Percentiles rank a stretch among this genome's conserved stretches.
phyloP scores from a whole-genome alignment of 2,888 invertebrate species.

The Cylindroiulus punctatus region DNA sequence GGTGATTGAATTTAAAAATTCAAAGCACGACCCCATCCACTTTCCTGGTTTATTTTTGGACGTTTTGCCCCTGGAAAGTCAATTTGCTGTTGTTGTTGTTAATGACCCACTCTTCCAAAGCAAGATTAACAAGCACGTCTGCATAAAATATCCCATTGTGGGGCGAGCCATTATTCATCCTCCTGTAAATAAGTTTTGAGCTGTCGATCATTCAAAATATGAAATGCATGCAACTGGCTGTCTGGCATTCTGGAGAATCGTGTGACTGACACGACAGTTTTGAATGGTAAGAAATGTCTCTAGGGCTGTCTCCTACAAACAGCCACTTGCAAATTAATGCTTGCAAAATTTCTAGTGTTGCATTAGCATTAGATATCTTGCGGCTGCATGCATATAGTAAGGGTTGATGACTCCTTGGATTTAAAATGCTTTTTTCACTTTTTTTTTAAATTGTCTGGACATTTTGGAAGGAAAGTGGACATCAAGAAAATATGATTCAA shows the following conservation, averaged over 20 bases:
- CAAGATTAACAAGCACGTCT: neutral
- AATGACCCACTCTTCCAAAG: slow-evolving; percentile 10
- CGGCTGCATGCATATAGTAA: no score
- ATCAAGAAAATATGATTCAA: no score
- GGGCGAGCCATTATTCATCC: neutral
- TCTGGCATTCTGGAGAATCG: no score
- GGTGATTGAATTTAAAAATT: neutral
- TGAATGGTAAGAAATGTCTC: no score
- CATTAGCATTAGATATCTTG: no score
- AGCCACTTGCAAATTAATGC: no score
- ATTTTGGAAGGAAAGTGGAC: neutral
- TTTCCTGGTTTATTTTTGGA: slow-evolving; percentile 5
- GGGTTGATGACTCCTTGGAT: no score
- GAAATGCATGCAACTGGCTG: no score
- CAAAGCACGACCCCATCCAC: neutral
- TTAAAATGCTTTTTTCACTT: no score
- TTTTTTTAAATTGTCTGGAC: neutral
- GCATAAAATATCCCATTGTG: neutral
- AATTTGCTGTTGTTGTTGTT: neutral
- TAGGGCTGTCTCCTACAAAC: no score
- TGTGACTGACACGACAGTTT: no score
- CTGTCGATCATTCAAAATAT: neutral
- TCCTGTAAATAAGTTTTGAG: neutral
- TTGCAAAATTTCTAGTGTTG: no score
- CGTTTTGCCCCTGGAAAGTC: neutral